phyloP scores from a whole-genome alignment of 2,113 vertebrate genomes.

The Aplodontia rufa region DNA sequence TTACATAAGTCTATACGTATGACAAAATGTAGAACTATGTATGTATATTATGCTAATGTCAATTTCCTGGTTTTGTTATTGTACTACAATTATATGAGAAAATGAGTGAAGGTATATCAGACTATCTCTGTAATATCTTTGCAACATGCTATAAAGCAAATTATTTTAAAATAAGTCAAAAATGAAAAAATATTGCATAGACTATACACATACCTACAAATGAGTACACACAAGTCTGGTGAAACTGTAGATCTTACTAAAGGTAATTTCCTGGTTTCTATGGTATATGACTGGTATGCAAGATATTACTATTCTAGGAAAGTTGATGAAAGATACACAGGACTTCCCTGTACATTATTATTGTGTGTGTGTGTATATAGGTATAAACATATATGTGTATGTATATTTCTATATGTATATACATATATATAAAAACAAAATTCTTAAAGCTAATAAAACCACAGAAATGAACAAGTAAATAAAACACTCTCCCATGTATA shows the following conservation, averaged over 20 bases:
- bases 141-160: background rate
- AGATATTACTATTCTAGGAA: background rate
- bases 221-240: background rate
- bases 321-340: fast-evolving
- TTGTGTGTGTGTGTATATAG: background rate
- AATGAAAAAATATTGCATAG: background rate
- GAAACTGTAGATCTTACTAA: background rate
- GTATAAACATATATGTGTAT: background rate
- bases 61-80: background rate
- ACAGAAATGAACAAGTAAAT: background rate
- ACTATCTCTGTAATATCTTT: background rate
- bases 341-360: background rate
- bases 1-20: background rate
- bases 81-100: background rate
- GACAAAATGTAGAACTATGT: background rate
- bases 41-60: too few species aligned
- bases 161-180: background rate
- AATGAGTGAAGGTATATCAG: background rate
- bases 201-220: background rate
- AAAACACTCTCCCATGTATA: background rate
- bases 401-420: too few species aligned
- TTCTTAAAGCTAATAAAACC: background rate
- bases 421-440: too few species aligned
- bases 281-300: too few species aligned
- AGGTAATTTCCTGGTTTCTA: background rate